These are phyloP conservation scores for Chrysaora quinquecirrha DNA, from an alignment of 30 jellyfish, hydroid and myxozoan species.

Conservation along the genomic window DNA sequence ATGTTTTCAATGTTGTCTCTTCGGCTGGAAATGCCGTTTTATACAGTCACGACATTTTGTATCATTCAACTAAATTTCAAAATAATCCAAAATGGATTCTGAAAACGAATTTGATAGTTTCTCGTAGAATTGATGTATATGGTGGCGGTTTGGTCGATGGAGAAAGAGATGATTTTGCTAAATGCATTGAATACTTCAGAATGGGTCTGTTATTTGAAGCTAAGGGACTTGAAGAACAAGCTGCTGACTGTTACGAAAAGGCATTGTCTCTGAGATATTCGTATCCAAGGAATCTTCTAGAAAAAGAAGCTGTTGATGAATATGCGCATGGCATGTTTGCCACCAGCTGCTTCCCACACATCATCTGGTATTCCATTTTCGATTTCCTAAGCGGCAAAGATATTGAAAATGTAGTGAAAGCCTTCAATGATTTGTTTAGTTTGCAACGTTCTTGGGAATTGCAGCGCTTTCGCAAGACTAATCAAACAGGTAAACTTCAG, in stretches of 20 bases:
- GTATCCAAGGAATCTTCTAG: slow-evolving; percentile 40
- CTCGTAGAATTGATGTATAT: neutral
- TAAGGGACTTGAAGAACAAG: neutral
- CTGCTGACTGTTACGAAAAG: slow-evolving; percentile 51
- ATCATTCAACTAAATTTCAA: slow-evolving; percentile 21
- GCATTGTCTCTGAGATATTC: slow-evolving; percentile 61
- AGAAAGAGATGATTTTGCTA: slow-evolving; percentile 58
- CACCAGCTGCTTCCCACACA: too few species aligned
- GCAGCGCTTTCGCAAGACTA: too few species aligned
- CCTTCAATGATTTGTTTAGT: too few species aligned
- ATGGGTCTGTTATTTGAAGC: slow-evolving; percentile 43
- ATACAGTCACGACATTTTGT: slow-evolving; percentile 54
- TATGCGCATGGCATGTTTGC: too few species aligned
- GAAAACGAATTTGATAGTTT: slow-evolving; percentile 40
- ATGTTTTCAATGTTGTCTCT: slow-evolving; percentile 21
- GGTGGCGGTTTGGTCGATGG: slow-evolving; percentile 41
- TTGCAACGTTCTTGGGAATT: too few species aligned
- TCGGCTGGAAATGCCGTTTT: slow-evolving; percentile 51
- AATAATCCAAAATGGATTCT: slow-evolving; percentile 10
- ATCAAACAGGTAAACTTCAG: too few species aligned
- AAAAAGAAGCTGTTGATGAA: too few species aligned
- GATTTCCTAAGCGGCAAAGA: too few species aligned
- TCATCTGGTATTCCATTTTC: too few species aligned
- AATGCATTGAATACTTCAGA: slow-evolving; percentile 59
- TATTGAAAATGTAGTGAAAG: too few species aligned